Evolutionary conservation across 2,888 invertebrate genomes (phyloP).

Genomic region (Magallana nippona): DNA sequence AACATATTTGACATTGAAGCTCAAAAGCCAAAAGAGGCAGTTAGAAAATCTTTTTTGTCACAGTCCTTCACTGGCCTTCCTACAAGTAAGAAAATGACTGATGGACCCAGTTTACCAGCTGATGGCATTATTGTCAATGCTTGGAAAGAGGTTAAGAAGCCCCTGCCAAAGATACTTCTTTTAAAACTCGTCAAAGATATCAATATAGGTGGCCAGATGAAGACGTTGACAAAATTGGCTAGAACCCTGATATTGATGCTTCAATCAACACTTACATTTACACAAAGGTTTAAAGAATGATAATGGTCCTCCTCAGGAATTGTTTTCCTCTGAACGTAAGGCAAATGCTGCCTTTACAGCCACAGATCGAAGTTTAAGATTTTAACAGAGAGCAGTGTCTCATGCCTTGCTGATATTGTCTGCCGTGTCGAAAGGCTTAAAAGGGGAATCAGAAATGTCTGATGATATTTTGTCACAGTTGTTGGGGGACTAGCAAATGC

Average conservation of each 20-base stretch:
- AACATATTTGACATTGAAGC: conserved; percentile 23
- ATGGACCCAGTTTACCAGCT: conserved; percentile 30
- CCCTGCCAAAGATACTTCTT: conserved; percentile 6
- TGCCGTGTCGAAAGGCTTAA: no score
- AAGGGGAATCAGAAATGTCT: conserved; percentile 29
- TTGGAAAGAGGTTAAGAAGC: conserved; percentile 25
- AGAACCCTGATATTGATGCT: background rate
- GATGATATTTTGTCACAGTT: conserved; percentile 24
- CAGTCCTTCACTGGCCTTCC: conserved; percentile 21
- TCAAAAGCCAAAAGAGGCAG: background rate
- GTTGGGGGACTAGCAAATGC: conserved; percentile 22
- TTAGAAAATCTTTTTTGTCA: conserved; percentile 12
- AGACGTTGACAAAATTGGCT: background rate
- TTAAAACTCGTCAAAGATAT: conserved; percentile 17
- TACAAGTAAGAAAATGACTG: background rate
- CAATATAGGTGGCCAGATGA: conserved; percentile 31
- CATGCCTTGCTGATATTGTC: background rate
- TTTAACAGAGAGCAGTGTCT: conserved; percentile 43
- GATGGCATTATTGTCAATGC: conserved; percentile 35
- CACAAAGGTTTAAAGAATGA: conserved; percentile 19
- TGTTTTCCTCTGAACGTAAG: conserved; percentile 24
- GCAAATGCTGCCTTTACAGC: background rate
- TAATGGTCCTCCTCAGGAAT: conserved; percentile 28
- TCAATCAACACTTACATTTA: background rate
- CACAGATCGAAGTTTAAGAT: conserved; percentile 30